Evolutionary conservation across 2,888 invertebrate genomes (phyloP), one percentile per base, ranked within the genome.

Genomic region (Teinopalpus imperialis): DNA sequence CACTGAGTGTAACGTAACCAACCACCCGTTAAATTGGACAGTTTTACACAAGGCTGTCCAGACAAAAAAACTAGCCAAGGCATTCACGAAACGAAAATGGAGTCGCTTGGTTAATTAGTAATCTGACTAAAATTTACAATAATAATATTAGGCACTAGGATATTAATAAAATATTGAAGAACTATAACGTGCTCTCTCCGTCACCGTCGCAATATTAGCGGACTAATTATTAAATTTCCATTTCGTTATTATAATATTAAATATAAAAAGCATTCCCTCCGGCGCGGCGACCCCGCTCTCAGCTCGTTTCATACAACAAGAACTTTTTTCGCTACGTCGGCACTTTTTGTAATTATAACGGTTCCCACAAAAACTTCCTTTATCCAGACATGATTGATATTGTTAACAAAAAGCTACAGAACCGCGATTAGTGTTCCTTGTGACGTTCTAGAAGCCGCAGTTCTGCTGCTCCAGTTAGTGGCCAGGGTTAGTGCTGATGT

Each of bases 291-390:
- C 16, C 37, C 3, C 9, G 36, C 26, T 24, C 13, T 14, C 13
- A 5, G 7, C 27, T 18, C 34, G 18, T 12, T 12, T 7, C 37
- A 18, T 12, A n/a, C 24, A 10, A 40, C 34, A 45, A 40, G 34
- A 16, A 10, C 32, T 12, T 26, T 37, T 45, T 26, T 26, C 9
- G 14, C n/a, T 14, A 12, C 26, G n/a, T 3, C 14, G 23, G 14
- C 39, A 20, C 13, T 26, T 39, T 45, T 39, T 45, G 45, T 32
- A 14, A 23, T 18, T 8, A 31, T 13, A 37, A 45, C 45, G 32
- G 39, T 23, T 26, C 31, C 18, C 16, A 46, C 30, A 41, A 46
- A 46, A 40, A 40, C 35, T 9, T 7, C 23, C 29, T 27, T 40
- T 34, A 27, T 34, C 34, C 40, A 21, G 13, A 18, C 40, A 21